Evolutionary conservation across 1,140 invertebrate genomes (phyloP).

Genomic region (Muscidifurax raptorellus): DNA sequence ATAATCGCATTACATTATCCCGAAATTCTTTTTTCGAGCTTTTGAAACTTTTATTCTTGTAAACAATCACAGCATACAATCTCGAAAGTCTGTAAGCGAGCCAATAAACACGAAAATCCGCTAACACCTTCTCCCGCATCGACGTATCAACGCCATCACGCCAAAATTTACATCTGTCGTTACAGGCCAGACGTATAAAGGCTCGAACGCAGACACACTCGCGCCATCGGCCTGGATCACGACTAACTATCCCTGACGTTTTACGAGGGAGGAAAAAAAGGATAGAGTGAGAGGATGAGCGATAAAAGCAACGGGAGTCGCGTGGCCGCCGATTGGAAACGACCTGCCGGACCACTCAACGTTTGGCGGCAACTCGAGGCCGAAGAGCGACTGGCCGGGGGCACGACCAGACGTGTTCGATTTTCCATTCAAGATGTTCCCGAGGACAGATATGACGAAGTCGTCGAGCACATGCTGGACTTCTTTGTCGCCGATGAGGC

Average conservation of each 20-base stretch:
- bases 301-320: background rate
- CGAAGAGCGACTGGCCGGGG: background rate
- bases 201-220: too few species aligned
- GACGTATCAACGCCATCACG: too few species aligned
- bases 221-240: too few species aligned
- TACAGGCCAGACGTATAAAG: background rate
- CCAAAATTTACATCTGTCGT: background rate
- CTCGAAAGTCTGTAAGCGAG: too few species aligned
- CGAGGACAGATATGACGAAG: conserved; percentile 61
- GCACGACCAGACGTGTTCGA: conserved; percentile 42
- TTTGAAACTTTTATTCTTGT: too few species aligned
- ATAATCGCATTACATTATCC: too few species aligned
- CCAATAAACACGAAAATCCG: too few species aligned
- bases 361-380: conserved; percentile 54
- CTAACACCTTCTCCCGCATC: too few species aligned
- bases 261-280: too few species aligned
- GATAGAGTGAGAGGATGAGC: background rate
- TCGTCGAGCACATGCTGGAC: conserved; percentile 61
- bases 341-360: conserved; percentile 57
- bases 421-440: conserved; percentile 69
- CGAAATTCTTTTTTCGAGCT: too few species aligned
- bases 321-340: conserved; percentile 48
- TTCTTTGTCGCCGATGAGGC: conserved; percentile 66
- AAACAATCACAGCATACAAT: too few species aligned
- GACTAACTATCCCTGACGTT: too few species aligned